phyloP scores from a whole-genome alignment of 2,797 vertebrate species.

The Sciaenops ocellatus region DNA sequence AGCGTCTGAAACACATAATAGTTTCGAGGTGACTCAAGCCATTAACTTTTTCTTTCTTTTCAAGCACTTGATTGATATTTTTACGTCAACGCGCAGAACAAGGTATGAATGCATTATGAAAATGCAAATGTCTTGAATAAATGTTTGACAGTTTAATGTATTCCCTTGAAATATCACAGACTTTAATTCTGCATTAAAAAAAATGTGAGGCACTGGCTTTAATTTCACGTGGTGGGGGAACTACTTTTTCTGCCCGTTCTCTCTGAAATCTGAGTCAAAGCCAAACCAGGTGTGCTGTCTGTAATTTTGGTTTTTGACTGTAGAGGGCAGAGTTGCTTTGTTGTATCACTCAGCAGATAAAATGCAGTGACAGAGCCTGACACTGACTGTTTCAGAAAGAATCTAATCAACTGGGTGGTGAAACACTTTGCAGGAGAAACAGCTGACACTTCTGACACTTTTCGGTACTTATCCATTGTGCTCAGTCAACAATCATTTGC shows the following conservation, averaged over 20 bases:
- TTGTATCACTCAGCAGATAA: neutral
- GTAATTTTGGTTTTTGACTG: constrained; percentile 57
- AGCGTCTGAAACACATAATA: neutral
- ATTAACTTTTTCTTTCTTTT: neutral
- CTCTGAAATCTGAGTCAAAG: neutral
- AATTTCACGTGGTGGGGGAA: neutral
- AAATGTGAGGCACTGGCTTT: neutral
- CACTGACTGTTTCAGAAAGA: constrained; percentile 8
- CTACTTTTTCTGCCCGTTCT: neutral
- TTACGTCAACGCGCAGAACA: neutral
- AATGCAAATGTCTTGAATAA: neutral
- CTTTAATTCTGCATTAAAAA: neutral
- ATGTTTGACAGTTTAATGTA: constrained; percentile 26
- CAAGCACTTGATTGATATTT: constrained; percentile 26
- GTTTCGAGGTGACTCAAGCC: constrained; percentile 22
- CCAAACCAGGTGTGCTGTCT: neutral
- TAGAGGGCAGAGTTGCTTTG: constrained; percentile 76
- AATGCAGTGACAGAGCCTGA: neutral
- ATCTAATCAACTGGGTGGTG: constrained; percentile 1
- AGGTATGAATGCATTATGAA: neutral
- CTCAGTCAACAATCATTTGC: neutral
- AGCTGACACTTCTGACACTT: neutral
- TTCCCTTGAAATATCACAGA: neutral
- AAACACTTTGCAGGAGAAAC: constrained; percentile 10
- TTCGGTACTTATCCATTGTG: neutral